Percentiles rank a stretch among this genome's conserved stretches.
Evolutionary conservation across 2,113 vertebrate genomes (phyloP).

Genomic region (Capra hircus): DNA sequence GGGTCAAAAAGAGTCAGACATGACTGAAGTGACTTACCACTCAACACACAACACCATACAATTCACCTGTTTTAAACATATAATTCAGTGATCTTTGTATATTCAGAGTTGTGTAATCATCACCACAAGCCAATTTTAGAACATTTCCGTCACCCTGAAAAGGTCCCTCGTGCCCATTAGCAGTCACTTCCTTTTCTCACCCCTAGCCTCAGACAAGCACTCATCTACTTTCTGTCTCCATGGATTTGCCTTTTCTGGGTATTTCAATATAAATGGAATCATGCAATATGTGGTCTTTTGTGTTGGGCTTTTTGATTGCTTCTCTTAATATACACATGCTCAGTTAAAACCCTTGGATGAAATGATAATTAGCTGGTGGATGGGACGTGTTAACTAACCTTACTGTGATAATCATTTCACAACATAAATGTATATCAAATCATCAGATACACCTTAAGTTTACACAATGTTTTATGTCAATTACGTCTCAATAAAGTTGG

Average conservation of each 20-base stretch:
- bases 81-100: background rate
- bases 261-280: constrained; percentile 7
- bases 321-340: background rate
- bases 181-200: background rate
- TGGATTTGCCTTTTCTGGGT: constrained; percentile 14
- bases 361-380: background rate
- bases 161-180: background rate
- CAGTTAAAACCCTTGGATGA: background rate
- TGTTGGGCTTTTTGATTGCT: constrained; percentile 25
- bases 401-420: background rate
- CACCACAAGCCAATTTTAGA: background rate
- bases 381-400: background rate
- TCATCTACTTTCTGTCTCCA: background rate
- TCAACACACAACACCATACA: background rate
- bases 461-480: background rate
- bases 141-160: background rate
- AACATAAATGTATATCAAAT: background rate
- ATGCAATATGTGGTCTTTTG: background rate
- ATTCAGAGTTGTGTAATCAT: background rate
- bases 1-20: background rate
- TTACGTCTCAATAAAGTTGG: background rate
- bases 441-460: background rate
- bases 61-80: background rate
- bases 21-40: background rate
- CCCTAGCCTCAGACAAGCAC: background rate